These are phyloP conservation scores for Eriocheir sinensis DNA, from an alignment of 1,140 invertebrate genomes.

Conservation along the genomic window DNA sequence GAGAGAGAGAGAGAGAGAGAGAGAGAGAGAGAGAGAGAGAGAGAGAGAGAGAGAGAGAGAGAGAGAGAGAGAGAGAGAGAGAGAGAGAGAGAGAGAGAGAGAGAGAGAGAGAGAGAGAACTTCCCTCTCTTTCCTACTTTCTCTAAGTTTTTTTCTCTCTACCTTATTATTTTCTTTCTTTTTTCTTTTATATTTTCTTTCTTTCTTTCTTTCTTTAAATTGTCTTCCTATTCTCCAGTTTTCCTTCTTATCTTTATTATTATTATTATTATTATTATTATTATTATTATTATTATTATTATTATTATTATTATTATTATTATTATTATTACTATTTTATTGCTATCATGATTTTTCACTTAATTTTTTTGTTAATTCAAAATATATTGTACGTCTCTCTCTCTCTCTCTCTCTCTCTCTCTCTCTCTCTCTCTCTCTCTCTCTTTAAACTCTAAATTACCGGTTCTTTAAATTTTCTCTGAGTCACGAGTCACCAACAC, in stretches of 20 bases:
- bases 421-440: neutral
- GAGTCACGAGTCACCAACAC: neutral
- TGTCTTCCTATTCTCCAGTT: too few relatives aligned
- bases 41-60: neutral
- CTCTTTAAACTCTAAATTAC: neutral
- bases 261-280: too few relatives aligned
- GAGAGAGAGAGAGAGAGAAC: neutral
- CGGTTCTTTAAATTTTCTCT: neutral
- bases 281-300: too few relatives aligned
- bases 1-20: neutral
- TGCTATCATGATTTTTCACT: too few relatives aligned
- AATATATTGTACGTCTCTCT: too few relatives aligned
- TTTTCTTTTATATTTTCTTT: slow-evolving; percentile 26
- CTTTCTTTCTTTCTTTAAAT: slow-evolving; percentile 1
- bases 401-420: slow-evolving; percentile 2
- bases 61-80: neutral
- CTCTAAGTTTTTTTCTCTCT: too few relatives aligned
- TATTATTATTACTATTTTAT: too few relatives aligned
- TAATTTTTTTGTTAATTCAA: too few relatives aligned
- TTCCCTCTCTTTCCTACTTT: too few relatives aligned
- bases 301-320: too few relatives aligned
- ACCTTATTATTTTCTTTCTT: neutral
- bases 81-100: neutral
- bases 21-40: neutral
- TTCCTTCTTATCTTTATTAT: too few relatives aligned